Percentiles rank a stretch among this genome's conserved stretches.
Conservation (phyloP, 2,797 vertebrate species). For the Eupleurogrammus muticus region DNA sequence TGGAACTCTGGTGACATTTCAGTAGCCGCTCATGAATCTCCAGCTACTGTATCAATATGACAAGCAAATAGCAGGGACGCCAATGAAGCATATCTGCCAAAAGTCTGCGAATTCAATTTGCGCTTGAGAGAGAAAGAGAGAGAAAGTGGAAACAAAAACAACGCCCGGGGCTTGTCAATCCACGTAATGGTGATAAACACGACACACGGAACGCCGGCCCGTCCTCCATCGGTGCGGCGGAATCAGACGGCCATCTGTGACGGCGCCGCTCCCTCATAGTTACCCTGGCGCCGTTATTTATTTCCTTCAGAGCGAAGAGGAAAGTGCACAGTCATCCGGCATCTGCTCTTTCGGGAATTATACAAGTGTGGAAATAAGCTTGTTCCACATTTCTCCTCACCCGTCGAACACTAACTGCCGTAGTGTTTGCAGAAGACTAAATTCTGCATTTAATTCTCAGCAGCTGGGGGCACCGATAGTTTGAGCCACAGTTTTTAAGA, state of each 20-base stretch:
- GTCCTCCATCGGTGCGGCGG: constrained; percentile 51
- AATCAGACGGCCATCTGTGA: constrained; percentile 62
- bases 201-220: constrained; percentile 48
- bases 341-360: constrained; percentile 28
- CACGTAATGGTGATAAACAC: constrained; percentile 61
- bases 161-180: constrained; percentile 44
- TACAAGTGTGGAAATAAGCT: constrained; percentile 19
- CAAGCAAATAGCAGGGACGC: constrained; percentile 32
- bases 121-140: constrained; percentile 24
- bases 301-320: constrained; percentile 19
- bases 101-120: constrained; percentile 45
- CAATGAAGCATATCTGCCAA: constrained; percentile 23
- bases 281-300: constrained; percentile 36
- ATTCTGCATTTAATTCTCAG: constrained; percentile 10
- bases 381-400: constrained; percentile 16
- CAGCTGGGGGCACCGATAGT: not conserved
- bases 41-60: constrained; percentile 2
- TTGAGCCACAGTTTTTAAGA: not conserved
- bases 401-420: constrained; percentile 10
- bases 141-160: constrained; percentile 36
- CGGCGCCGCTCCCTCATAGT: constrained; percentile 33
- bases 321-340: constrained; percentile 42
- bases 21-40: constrained; percentile 20
- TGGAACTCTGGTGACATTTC: constrained; percentile 16
- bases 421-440: not conserved